These are phyloP conservation scores for Callopanchax toddi DNA, from an alignment of 2,113 vertebrate genomes.

Conservation along the genomic window DNA sequence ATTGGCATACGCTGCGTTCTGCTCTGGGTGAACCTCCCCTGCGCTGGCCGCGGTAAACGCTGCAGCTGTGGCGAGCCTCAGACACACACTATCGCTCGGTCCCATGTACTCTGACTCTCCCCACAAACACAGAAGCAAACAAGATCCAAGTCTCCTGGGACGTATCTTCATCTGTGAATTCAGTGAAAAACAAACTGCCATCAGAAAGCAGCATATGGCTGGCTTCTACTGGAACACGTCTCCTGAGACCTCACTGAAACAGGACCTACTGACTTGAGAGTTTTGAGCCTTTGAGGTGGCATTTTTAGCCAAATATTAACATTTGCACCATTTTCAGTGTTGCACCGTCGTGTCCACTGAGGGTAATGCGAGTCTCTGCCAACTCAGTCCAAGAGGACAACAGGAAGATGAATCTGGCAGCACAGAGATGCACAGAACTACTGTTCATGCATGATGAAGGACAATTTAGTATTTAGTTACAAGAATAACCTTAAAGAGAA, in stretches of 20 bases:
- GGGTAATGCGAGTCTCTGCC: conserved; percentile 17
- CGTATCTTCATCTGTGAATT: conserved; percentile 53
- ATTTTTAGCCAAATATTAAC: conserved; percentile 10
- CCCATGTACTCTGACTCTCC: conserved; percentile 5
- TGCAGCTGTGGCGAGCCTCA: conserved; percentile 64
- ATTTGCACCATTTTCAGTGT: conserved; percentile 19
- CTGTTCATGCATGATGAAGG: no score
- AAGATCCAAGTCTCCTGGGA: conserved; percentile 39
- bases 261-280: conserved; percentile 19
- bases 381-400: conserved; percentile 47
- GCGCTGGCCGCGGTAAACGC: conserved; percentile 32
- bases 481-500: no score
- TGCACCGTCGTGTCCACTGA: conserved; percentile 7
- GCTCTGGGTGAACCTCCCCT: conserved; percentile 59
- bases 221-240: conserved; percentile 41
- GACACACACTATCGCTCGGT: conserved; percentile 25
- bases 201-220: conserved; percentile 64
- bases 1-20: conserved; percentile 34
- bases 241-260: conserved; percentile 45
- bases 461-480: no score
- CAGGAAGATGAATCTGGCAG: conserved; percentile 9
- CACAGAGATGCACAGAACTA: conserved; percentile 28
- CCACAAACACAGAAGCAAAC: conserved; percentile 28
- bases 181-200: conserved; percentile 55
- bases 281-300: conserved; percentile 17